Percentiles rank a stretch among this genome's conserved stretches.
Evolutionary conservation across 2,113 vertebrate genomes (phyloP).

Genomic region (Glaucidium brasilianum): DNA sequence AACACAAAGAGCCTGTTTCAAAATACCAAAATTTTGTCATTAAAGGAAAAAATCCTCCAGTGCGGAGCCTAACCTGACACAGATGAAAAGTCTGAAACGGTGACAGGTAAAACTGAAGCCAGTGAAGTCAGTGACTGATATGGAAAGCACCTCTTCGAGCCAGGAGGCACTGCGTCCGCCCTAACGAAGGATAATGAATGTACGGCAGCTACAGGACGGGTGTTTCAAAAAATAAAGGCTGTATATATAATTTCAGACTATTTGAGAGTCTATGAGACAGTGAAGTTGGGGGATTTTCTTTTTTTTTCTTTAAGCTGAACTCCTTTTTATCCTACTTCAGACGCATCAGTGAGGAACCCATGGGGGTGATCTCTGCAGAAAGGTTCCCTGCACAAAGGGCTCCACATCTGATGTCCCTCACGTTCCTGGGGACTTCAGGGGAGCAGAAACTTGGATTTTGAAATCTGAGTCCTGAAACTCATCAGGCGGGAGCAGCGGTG

Average conservation of each 20-base stretch:
- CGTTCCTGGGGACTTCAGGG: neutral
- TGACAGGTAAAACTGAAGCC: neutral
- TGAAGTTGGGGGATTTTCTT: neutral
- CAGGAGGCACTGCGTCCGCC: neutral
- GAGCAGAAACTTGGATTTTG: neutral
- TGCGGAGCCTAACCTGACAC: neutral
- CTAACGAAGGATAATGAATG: neutral
- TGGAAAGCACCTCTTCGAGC: neutral
- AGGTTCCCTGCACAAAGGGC: neutral
- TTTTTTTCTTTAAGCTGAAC: neutral
- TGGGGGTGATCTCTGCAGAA: neutral
- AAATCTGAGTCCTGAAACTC: neutral
- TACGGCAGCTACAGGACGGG: neutral
- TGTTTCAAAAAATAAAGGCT: neutral
- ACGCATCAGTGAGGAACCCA: neutral
- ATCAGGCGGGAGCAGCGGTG: neutral
- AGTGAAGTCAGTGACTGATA: neutral
- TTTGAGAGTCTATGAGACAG: neutral
- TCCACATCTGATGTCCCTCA: neutral
- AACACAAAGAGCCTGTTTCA: neutral
- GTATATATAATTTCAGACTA: neutral
- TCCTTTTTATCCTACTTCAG: neutral
- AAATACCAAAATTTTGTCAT: neutral
- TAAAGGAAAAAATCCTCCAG: neutral
- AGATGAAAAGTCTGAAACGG: neutral